Evolutionary conservation across 2,888 invertebrate species (phyloP).

Genomic region (Macrophya annulata): DNA sequence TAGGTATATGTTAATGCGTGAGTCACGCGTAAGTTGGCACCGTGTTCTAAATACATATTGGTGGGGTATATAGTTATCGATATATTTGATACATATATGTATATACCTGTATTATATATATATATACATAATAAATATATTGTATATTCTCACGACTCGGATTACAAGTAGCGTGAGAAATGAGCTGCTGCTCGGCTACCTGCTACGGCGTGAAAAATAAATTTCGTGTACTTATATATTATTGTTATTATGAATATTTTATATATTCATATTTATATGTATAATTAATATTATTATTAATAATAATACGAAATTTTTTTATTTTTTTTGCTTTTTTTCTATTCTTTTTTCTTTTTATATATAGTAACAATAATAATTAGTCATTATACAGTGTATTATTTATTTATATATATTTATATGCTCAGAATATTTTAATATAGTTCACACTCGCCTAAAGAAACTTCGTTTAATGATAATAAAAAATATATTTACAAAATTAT

Average conservation of each 20-base stretch:
- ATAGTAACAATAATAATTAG: constrained; percentile 26
- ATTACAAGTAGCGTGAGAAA: constrained; percentile 16
- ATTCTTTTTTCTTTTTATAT: not conserved
- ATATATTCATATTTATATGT: not conserved
- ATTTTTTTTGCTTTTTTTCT: too few species aligned
- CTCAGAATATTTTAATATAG: constrained; percentile 23
- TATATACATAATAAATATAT: constrained; percentile 1
- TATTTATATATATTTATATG: not conserved
- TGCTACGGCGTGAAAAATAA: constrained; percentile 69
- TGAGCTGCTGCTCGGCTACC: constrained; percentile 12
- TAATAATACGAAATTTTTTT: constrained; percentile 24
- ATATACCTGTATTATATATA: constrained; percentile 56
- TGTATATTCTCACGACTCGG: not conserved
- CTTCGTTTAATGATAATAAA: constrained; percentile 7
- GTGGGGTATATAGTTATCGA: constrained; percentile 56
- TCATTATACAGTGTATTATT: not conserved
- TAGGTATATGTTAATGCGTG: not conserved
- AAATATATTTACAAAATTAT: constrained; percentile 50
- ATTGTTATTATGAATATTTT: not conserved
- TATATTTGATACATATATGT: constrained; percentile 62
- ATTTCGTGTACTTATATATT: constrained; percentile 49
- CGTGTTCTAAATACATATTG: constrained; percentile 62
- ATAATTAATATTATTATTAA: not conserved
- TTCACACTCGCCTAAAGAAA: constrained; percentile 2
- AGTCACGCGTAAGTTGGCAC: constrained; percentile 69